Evolutionary conservation across 2,888 invertebrate genomes (phyloP), one percentile per base, ranked within the genome.

Genomic region (Physocephala rufipes): DNA sequence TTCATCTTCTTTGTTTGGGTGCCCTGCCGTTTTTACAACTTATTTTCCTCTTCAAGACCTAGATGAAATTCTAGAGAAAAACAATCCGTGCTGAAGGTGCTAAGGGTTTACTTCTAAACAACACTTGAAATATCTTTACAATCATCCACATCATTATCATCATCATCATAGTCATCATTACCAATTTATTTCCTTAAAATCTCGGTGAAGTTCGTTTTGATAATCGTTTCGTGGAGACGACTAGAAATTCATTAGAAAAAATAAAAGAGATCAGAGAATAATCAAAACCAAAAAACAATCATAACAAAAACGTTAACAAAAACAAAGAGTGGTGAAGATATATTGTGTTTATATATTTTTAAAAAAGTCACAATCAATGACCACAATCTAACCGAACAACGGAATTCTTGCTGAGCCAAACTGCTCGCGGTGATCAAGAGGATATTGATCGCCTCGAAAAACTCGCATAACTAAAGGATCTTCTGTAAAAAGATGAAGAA

Each of bases 231-330:
- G 49, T n/a, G n/a, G n/a, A n/a, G n/a, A 16, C 81, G 82, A 81
- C 80, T 82, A 36, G 36, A 36, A 36, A 36, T 82, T 81, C 82
- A 78, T 79, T 79, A 77, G 80, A 80, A 82, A 82, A 21, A 5
- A 64, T 12, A 13, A 24, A n/a, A 55, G n/a, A n/a, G n/a, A n/a
- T n/a, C n/a, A n/a, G n/a, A n/a, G n/a, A n/a, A n/a, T n/a, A n/a
- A n/a, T n/a, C n/a, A n/a, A n/a, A n/a, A n/a, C n/a, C n/a, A 49
- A 21, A 55, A 53, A 3, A 55, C n/a, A 55, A 78, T 76, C 76
- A 77, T 73, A 74, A 19, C 67, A 71, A 71, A 67, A 59, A 62
- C n/a, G 21, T 51, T 47, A 45, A 30, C 19, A 69, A 58, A 69
- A 70, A 64, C 65, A 71, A 67, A 47, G 70, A 67, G 66, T 70